These are phyloP conservation scores for Maniola hyperantus DNA, from an alignment of 2,888 invertebrate species.

Conservation along the genomic window DNA sequence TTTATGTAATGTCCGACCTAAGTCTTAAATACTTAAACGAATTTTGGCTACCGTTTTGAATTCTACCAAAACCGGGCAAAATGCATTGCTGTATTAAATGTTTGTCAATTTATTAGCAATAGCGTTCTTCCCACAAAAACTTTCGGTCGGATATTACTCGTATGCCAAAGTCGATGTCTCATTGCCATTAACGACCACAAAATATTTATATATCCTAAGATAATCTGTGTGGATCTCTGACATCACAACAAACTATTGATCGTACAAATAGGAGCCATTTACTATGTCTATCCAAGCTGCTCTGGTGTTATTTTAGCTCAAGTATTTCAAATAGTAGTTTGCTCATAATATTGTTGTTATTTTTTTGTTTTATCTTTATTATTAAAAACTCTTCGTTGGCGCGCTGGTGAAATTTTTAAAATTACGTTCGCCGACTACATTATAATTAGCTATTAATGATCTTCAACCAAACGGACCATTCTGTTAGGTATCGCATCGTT, in stretches of 20 bases:
- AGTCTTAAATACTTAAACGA: neutral
- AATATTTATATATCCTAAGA: constrained; percentile 51
- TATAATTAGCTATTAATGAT: constrained; percentile 64
- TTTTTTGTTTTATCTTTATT: constrained; percentile 56
- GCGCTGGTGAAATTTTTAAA: constrained; percentile 66
- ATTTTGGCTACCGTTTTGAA: neutral
- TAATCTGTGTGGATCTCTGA: constrained; percentile 67
- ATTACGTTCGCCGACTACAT: constrained; percentile 68
- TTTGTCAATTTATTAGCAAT: neutral
- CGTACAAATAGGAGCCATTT: constrained; percentile 80
- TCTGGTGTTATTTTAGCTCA: constrained; percentile 79
- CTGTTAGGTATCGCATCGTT: constrained; percentile 54
- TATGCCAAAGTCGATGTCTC: constrained; percentile 80
- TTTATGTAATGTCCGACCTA: constrained; percentile 35
- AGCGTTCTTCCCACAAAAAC: neutral
- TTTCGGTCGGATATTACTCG: constrained; percentile 34
- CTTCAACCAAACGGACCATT: constrained; percentile 54
- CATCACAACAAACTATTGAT: constrained; percentile 76
- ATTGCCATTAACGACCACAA: constrained; percentile 73
- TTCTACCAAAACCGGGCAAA: neutral
- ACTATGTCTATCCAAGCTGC: constrained; percentile 75
- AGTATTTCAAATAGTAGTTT: constrained; percentile 76
- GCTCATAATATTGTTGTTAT: constrained; percentile 77
- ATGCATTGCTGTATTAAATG: neutral
- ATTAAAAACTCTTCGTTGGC: constrained; percentile 56